Evolutionary conservation across 2,888 invertebrate genomes (phyloP).

Genomic region (Synanthedon tipuliformis): DNA sequence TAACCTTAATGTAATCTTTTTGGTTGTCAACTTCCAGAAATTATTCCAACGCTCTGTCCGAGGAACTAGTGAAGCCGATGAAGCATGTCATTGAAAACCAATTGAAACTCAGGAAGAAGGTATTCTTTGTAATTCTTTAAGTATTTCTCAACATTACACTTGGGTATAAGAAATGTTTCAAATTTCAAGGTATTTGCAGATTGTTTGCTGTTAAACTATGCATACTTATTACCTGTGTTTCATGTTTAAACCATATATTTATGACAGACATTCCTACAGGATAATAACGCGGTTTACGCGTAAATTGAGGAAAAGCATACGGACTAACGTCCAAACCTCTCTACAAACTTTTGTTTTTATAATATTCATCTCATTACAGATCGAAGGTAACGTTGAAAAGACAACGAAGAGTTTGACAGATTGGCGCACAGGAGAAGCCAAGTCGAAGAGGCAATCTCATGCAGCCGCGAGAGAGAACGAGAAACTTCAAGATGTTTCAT

Average conservation of each 20-base stretch:
- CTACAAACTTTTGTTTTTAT: not conserved
- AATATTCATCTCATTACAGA: conserved; percentile 32
- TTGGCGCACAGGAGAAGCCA: conserved; percentile 87
- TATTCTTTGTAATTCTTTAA: conserved; percentile 26
- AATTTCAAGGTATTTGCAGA: no score
- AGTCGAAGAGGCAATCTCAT: conserved; percentile 91
- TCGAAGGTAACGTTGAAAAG: conserved; percentile 86
- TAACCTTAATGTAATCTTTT: not conserved
- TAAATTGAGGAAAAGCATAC: no score
- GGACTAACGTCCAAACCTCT: no score
- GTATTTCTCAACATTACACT: no score
- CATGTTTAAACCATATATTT: no score
- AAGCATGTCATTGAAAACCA: conserved; percentile 78
- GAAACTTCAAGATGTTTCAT: conserved; percentile 83
- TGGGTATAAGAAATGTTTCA: no score
- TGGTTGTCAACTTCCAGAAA: conserved; percentile 63
- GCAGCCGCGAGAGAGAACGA: conserved; percentile 90
- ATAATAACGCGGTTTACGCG: no score
- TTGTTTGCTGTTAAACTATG: no score
- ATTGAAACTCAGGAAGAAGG: conserved; percentile 78
- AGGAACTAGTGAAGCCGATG: conserved; percentile 91
- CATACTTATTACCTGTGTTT: no score
- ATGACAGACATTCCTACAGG: no score
- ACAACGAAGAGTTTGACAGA: conserved; percentile 84
- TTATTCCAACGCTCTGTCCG: conserved; percentile 81